Evolutionary conservation across 2,888 invertebrate genomes (phyloP).

Genomic region (Bembecia ichneumoniformis): DNA sequence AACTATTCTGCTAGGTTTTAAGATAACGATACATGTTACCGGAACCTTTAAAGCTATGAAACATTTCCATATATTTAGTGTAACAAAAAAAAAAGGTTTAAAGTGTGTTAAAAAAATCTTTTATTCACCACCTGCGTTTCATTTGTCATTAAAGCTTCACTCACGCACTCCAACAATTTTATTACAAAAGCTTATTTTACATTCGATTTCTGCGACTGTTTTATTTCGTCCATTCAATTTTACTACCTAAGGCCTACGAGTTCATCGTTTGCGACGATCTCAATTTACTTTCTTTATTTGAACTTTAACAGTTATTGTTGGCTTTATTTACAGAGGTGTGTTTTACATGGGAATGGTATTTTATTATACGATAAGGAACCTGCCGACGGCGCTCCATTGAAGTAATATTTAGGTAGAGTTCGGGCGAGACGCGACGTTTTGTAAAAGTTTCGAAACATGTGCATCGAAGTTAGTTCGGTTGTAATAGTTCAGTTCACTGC

Average conservation of each 20-base stretch:
- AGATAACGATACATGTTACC: too few species aligned
- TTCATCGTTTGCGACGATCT: constrained; percentile 21
- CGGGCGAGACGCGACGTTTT: background rate
- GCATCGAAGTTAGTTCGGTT: constrained; percentile 23
- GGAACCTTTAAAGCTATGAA: too few species aligned
- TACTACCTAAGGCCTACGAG: constrained; percentile 27
- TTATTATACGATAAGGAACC: background rate
- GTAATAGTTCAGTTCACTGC: constrained; percentile 27
- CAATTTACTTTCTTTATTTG: constrained; percentile 19
- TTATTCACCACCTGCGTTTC: too few species aligned
- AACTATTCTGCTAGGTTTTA: too few species aligned
- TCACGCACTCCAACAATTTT: too few species aligned
- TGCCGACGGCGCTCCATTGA: too few species aligned
- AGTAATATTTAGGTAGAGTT: too few species aligned
- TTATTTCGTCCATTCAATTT: constrained; percentile 19
- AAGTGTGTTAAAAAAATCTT: too few species aligned
- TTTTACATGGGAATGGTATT: background rate
- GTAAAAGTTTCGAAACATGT: constrained; percentile 48
- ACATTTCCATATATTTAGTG: too few species aligned
- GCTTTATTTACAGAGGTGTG: constrained; percentile 17
- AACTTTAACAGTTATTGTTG: constrained; percentile 17
- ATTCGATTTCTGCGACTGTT: background rate
- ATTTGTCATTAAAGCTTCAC: too few species aligned
- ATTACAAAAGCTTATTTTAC: too few species aligned
- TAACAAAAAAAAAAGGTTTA: too few species aligned